These are phyloP conservation scores for Tetrax tetrax DNA, from an alignment of 2,113 vertebrate species.

Conservation along the genomic window DNA sequence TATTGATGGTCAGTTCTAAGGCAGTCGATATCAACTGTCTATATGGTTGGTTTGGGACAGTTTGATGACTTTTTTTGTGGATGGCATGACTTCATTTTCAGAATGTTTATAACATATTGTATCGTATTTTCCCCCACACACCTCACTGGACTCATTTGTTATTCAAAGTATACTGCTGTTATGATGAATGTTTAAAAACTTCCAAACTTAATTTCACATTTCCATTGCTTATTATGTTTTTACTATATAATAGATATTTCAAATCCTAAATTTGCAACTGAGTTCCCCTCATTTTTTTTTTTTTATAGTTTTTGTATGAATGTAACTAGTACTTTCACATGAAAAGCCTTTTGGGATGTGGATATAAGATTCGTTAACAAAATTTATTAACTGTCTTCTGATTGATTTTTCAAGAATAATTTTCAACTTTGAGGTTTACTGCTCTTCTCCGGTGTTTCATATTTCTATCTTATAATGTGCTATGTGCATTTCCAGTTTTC, in stretches of 20 bases:
- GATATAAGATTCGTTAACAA: no score
- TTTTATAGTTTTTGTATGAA: no score
- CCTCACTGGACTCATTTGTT: not conserved
- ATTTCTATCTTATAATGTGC: not conserved
- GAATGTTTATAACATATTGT: not conserved
- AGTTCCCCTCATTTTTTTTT: no score
- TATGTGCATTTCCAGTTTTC: not conserved
- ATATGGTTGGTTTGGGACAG: not conserved
- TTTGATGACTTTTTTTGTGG: not conserved
- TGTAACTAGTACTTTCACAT: no score
- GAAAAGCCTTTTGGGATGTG: no score
- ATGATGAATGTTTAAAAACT: not conserved
- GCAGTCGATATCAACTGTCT: not conserved
- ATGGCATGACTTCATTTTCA: not conserved
- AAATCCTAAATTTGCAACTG: no score
- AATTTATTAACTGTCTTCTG: no score
- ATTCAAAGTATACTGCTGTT: not conserved
- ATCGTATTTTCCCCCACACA: no score
- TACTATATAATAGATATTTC: not conserved
- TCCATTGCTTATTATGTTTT: not conserved
- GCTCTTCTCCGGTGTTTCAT: not conserved
- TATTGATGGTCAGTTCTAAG: not conserved
- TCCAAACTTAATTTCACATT: not conserved
- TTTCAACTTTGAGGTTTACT: not conserved
- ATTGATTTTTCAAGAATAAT: no score